Evolutionary conservation across 2,113 vertebrate species (phyloP), one percentile per base, ranked within the genome.

Genomic region (Eulacestoma nigropectus): DNA sequence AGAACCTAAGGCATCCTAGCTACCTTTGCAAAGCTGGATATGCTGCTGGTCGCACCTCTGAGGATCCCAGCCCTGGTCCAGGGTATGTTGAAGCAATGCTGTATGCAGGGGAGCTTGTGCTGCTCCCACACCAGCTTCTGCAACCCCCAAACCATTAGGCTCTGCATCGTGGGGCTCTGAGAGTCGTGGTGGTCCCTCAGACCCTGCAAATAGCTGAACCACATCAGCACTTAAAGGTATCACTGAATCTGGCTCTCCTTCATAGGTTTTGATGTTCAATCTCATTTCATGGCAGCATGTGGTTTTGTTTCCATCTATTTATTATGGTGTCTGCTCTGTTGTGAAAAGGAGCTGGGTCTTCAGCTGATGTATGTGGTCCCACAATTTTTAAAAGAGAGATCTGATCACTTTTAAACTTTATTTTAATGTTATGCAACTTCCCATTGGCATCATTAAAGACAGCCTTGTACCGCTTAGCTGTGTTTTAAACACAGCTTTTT

Each of bases 121-220:
- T 87, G 32, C 9, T 91, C 27, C 37, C 35, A 62, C 1, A 1
- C 18, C 26, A 23, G 55, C 41, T 39, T 19, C 25, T 21, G 9
- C 9, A 11, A 5, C 22, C 35, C 29, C n/a, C 52, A 35, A n/a
- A 49, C 67, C n/a, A 77, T 53, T 25, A 5, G 6, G 25, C 5
- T 25, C 27, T 0, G 0, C 11, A 42, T 17, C 55, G 0, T 15
- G 64, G 52, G 41, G 14, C 21, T 79, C 26, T 5, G 9, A 4
- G 4, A 30, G n/a, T 32, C 4, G 0, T 2, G 5, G 60, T 64
- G n/a, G 22, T 76, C 50, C 59, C 33, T 60, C 2, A 4, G 15
- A 33, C 26, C 11, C 35, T 17, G 13, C 3, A 12, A 63, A 19
- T 10, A 14, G 8, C 64, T 65, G 69, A 73, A 63, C n/a, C 39